Evolutionary conservation across 2,888 invertebrate genomes (phyloP).

Genomic region (Drosophila subsilvestris): DNA sequence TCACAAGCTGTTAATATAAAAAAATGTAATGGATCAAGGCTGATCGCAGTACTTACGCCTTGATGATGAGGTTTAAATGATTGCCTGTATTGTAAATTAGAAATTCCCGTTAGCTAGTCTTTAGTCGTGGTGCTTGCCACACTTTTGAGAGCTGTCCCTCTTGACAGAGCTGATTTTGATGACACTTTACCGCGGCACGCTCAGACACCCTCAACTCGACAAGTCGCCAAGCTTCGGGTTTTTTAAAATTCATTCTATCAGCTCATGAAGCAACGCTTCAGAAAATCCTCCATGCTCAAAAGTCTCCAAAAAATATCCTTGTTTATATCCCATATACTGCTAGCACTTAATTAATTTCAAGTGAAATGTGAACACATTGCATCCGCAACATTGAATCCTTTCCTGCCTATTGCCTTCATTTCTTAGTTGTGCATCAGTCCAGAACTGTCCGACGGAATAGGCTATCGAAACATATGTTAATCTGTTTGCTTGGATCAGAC

Average conservation of each 20-base stretch:
- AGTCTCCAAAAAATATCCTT: too few species aligned
- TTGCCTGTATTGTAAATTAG: neutral
- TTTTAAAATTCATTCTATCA: too few species aligned
- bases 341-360: slow-evolving; percentile 15
- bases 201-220: too few species aligned
- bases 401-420: slow-evolving; percentile 17
- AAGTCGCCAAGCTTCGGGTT: too few species aligned
- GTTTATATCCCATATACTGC: too few species aligned
- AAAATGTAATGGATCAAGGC: too few species aligned
- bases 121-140: neutral
- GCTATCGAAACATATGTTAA: slow-evolving; percentile 29
- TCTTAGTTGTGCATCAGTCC: slow-evolving; percentile 18
- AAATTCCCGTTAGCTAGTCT: too few species aligned
- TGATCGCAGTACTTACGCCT: too few species aligned
- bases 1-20: too few species aligned
- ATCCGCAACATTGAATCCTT: neutral
- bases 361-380: slow-evolving; percentile 3
- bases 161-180: neutral
- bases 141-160: slow-evolving; percentile 9
- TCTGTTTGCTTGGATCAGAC: slow-evolving; percentile 60
- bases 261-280: too few species aligned
- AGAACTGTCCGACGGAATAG: neutral
- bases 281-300: too few species aligned
- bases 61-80: neutral
- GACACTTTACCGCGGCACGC: too few species aligned